Percentiles rank a stretch among this genome's conserved stretches.
phyloP scores from a whole-genome alignment of 2,797 vertebrate genomes.

The Anabas testudineus region DNA sequence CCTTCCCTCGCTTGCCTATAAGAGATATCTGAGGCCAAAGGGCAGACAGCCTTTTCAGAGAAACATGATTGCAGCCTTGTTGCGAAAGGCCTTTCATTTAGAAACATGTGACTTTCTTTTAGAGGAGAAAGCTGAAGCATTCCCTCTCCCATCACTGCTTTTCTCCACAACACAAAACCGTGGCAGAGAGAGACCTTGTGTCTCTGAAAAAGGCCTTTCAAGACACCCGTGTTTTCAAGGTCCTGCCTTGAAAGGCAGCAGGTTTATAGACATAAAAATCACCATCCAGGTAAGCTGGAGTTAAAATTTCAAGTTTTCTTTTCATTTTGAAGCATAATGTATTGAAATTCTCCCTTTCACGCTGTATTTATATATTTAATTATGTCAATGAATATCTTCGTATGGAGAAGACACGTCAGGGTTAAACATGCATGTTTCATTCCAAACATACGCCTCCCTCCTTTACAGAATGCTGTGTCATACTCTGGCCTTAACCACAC shows the following conservation, averaged over 20 bases:
- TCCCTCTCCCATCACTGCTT: constrained; percentile 65
- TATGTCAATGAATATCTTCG: neutral
- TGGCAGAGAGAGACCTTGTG: constrained; percentile 72
- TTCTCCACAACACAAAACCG: constrained; percentile 71
- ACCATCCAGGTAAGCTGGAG: constrained; percentile 33
- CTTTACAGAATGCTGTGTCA: constrained; percentile 50
- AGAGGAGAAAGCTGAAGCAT: constrained; percentile 68
- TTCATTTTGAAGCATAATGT: constrained; percentile 3
- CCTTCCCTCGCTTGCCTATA: constrained; percentile 52
- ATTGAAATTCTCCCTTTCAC: neutral
- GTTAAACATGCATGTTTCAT: neutral
- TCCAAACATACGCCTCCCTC: neutral
- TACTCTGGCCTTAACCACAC: constrained; percentile 33
- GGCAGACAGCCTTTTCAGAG: constrained; percentile 76
- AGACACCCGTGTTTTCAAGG: constrained; percentile 72
- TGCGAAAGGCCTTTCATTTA: constrained; percentile 78
- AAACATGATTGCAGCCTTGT: constrained; percentile 82
- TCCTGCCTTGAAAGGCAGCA: constrained; percentile 55
- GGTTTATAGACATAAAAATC: constrained; percentile 53
- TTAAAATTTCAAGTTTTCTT: constrained; percentile 8
- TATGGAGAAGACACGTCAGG: neutral
- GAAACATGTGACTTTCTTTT: constrained; percentile 79
- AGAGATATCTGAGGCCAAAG: constrained; percentile 77
- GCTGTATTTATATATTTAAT: neutral
- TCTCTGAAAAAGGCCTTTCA: constrained; percentile 67